A percentile compares a stretch with the other conserved stretches of the same genome.
Evolutionary conservation across 2,888 invertebrate species (phyloP).

Genomic region (Xanthorhoe spadicearia): DNA sequence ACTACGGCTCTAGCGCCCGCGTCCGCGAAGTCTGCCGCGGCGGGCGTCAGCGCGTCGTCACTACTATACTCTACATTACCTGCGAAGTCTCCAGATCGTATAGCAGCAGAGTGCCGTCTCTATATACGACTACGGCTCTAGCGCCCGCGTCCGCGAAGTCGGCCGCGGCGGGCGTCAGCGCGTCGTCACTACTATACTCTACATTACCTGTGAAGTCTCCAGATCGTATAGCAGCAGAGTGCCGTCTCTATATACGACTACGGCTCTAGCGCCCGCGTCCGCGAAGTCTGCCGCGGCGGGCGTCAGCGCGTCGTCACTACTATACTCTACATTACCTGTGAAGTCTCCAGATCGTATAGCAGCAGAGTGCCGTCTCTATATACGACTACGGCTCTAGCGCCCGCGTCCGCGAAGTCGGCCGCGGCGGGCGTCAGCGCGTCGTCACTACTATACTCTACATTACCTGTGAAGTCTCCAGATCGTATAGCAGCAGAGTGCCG

Average conservation of each 20-base stretch:
- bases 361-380: conserved; percentile 97
- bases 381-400: conserved; percentile 92
- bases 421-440: too few species aligned
- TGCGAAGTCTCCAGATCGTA: conserved; percentile 90
- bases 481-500: conserved; percentile 96
- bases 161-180: too few species aligned
- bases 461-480: conserved; percentile 82
- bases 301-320: too few species aligned
- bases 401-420: too few species aligned
- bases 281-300: too few species aligned
- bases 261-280: conserved; percentile 85
- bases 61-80: too few species aligned
- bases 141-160: too few species aligned
- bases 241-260: conserved; percentile 97
- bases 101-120: conserved; percentile 96
- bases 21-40: conserved; percentile 97
- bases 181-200: too few species aligned
- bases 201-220: conserved; percentile 90
- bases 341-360: conserved; percentile 95
- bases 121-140: conserved; percentile 96
- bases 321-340: too few species aligned
- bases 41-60: conserved; percentile 92
- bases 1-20: conserved; percentile 97
- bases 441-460: too few species aligned
- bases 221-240: conserved; percentile 97